phyloP scores from a whole-genome alignment of 2,113 vertebrate genomes.

The Narcine bancroftii region DNA sequence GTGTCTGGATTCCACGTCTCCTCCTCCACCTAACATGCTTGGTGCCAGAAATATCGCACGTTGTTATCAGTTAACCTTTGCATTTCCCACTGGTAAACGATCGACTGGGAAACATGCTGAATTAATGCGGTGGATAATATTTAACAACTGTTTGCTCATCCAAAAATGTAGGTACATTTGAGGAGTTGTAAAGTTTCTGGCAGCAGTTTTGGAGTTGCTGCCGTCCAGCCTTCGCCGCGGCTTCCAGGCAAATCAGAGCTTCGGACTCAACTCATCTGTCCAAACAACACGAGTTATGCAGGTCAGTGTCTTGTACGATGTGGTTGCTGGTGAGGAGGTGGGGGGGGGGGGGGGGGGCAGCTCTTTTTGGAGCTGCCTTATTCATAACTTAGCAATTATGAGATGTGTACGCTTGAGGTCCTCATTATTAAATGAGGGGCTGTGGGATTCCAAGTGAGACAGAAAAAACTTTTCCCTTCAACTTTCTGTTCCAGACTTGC shows the following conservation, averaged over 20 bases:
- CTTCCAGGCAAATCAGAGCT: neutral
- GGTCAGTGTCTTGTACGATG: constrained; percentile 11
- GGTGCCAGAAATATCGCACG: too few relatives aligned
- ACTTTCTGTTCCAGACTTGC: constrained; percentile 49
- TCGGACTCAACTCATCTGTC: neutral
- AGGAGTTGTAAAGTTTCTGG: neutral
- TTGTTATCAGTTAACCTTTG: constrained; percentile 29
- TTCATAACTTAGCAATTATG: neutral
- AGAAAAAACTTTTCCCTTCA: too few relatives aligned
- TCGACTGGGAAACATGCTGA: neutral
- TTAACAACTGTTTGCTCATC: constrained; percentile 5
- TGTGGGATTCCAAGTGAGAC: neutral
- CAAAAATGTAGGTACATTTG: too few relatives aligned
- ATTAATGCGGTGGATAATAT: neutral
- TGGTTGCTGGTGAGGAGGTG: neutral
- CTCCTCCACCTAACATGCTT: neutral
- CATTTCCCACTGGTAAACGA: neutral
- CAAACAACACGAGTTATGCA: constrained; percentile 12
- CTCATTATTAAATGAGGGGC: neutral
- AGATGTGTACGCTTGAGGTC: neutral
- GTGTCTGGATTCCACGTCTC: neutral
- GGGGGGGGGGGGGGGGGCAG: neutral
- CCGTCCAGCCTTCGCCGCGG: neutral
- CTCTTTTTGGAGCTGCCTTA: neutral
- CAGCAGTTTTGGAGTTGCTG: neutral